Conservation (phyloP, 2,888 invertebrate genomes). For the Terebella lapidaria region DNA sequence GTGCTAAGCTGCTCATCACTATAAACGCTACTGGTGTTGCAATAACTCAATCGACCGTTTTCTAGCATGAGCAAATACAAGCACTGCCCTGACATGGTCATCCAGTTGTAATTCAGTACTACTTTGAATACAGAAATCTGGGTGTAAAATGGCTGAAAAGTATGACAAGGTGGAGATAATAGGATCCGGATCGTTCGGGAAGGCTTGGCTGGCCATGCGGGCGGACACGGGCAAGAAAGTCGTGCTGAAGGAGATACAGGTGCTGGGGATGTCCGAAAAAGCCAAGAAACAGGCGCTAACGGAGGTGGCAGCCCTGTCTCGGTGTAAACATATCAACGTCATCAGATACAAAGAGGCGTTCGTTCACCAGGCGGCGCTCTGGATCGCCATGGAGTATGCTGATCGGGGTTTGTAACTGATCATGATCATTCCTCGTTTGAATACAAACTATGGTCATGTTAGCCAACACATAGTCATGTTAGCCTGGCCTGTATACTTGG, state of each 20-base stretch:
- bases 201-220: conserved; percentile 32
- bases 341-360: conserved; percentile 41
- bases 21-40: no score
- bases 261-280: conserved; percentile 11
- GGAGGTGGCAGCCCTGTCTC: conserved; percentile 37
- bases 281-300: conserved; percentile 28
- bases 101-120: no score
- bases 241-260: conserved; percentile 34
- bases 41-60: no score
- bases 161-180: conserved; percentile 32
- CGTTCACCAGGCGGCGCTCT: conserved; percentile 28
- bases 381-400: conserved; percentile 46
- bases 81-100: no score
- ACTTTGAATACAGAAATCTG: no score
- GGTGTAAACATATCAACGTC: conserved; percentile 41
- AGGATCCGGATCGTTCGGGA: conserved; percentile 42
- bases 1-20: no score
- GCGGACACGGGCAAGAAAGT: conserved; percentile 20
- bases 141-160: conserved; percentile 38
- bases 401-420: conserved; percentile 34
- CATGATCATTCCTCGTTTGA: no score
- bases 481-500: no score
- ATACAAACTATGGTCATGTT: no score
- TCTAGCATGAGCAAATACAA: no score
- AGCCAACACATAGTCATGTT: no score